Base-by-base conservation (phyloP, 2,113 vertebrate genomes). In the Calyptommatus sinebrachiatus region DNA sequence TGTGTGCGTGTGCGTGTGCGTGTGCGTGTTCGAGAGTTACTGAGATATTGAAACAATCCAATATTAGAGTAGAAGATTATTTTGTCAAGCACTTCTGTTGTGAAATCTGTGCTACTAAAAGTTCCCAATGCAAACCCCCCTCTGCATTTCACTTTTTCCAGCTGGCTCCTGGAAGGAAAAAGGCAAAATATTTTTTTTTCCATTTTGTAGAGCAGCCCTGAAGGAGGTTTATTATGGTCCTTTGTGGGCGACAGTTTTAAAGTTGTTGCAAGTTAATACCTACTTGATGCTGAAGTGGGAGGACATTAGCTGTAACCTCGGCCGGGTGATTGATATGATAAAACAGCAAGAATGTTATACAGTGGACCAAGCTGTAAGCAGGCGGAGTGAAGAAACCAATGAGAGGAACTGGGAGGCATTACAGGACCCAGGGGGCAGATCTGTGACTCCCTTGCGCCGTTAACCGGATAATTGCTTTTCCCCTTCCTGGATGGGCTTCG, bases 271-370 rank as follows among this genome's bases (percentile, higher is more conserved):
- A 24, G 21, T 18, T 73, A 80, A 71, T 90, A 65, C 11, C 78
- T 85, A 77, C 28, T 68, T 82, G 83, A 84, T 83, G 57, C 53
- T 79, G 9, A 73, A 84, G 71, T 65, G 81, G 73, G 82, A 86
- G 77, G 73, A 45, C n/a, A 78, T 50, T 10, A 12, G 9, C 45
- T 84, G 84, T 53, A 45, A 57, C 88, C 77, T 84, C 81, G 86
- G 85, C 82, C 86, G 45, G 20, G 66, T 83, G 76, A 53, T 61
- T 48, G 31, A 26, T 31, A 29, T 46, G 83, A 86, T 66, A 18
- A 65, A 46, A 48, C 78, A 4, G 20, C 0, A 7, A 60, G 75
- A 74, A 21, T 60, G 73, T 8, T 48, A 1, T 21, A 57, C 1
- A 31, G 24, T 61, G 50, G n/a, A 61, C 83, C 24, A 11, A 1